Evolutionary conservation across 2,888 invertebrate genomes (phyloP), one percentile per base, ranked within the genome.

Genomic region (Cyclophora punctaria): DNA sequence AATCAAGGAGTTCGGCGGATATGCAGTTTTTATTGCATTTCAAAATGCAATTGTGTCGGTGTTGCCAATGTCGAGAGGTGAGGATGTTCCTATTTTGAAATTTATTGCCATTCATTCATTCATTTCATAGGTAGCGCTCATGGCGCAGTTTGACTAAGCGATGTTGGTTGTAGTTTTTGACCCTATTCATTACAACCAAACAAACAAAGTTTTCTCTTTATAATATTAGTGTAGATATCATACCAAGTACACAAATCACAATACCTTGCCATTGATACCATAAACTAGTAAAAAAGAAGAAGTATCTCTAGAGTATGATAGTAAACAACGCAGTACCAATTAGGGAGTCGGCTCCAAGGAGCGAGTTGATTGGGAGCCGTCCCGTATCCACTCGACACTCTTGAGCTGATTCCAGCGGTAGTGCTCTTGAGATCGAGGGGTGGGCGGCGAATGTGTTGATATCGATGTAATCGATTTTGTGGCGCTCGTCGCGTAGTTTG

Each of bases 371-470:
- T 60, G 58, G 59, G 66, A 66, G 69, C 73, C 62, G 67, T 67
- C 81, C 82, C 82, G 80, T 81, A 81, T 79, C 73, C 79, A 78
- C 78, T 80, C 69, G 67, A 70, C 62, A 62, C 67, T 68, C 75
- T 76, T 80, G 70, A 65, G 64, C 66, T 65, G 74, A 77, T 71
- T 69, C 67, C 68, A 69, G 58, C 62, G 60, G 65, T 69, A 75
- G 71, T 66, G 68, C 67, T 66, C 67, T 69, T 64, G 59, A 60
- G 56, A 56, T 58, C 35, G 66, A 70, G 70, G 57, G 67, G 51
- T 58, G 69, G 60, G 59, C 48, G 5, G 37, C 4, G 7, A n/a
- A 0, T n/a, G 3, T 43, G 46, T 46, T n/a, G 41, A 47, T 60
- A 51, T 63, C 54, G 58, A 59, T 57, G 5, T 7, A 42, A 34